A percentile compares a stretch with the other conserved stretches of the same genome.
Conservation (phyloP, 30 jellyfish, hydroid and myxozoan genomes). For the Cassiopea andromeda region DNA sequence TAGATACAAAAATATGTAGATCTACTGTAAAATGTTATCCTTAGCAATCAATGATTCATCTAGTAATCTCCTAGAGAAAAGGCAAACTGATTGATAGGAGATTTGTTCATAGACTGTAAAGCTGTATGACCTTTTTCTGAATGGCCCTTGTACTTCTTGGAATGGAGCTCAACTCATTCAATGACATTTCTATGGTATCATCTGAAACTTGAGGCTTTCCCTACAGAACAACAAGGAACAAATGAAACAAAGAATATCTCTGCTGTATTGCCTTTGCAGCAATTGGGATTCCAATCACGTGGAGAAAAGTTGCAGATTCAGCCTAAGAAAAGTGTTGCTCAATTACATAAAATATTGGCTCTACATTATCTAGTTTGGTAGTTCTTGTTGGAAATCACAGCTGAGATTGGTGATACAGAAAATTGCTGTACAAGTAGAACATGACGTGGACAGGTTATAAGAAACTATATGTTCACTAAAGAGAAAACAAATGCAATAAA, state of each 20-base stretch:
- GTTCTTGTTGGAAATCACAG: neutral
- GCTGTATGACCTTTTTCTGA: conserved; percentile 4
- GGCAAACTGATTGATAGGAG: too few species aligned
- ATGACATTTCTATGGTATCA: conserved; percentile 21
- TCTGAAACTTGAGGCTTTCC: neutral
- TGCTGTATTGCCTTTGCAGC: neutral
- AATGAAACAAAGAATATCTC: neutral
- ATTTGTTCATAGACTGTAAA: too few species aligned
- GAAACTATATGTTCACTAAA: too few species aligned
- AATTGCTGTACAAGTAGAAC: too few species aligned
- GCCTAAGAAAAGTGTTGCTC: too few species aligned
- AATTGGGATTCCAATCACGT: neutral
- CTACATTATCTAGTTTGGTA: neutral
- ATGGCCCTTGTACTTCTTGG: conserved; percentile 29
- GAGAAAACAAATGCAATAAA: too few species aligned
- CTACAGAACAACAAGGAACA: neutral
- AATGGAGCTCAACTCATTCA: conserved; percentile 19
- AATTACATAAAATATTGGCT: too few species aligned
- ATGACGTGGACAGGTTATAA: too few species aligned
- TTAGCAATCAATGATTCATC: too few species aligned
- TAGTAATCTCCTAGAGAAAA: too few species aligned
- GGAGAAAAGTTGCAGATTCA: neutral
- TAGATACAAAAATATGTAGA: too few species aligned
- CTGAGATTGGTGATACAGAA: neutral
- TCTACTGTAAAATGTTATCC: too few species aligned